phyloP scores from a whole-genome alignment of 2,888 invertebrate genomes.

The Epirrita christyi region DNA sequence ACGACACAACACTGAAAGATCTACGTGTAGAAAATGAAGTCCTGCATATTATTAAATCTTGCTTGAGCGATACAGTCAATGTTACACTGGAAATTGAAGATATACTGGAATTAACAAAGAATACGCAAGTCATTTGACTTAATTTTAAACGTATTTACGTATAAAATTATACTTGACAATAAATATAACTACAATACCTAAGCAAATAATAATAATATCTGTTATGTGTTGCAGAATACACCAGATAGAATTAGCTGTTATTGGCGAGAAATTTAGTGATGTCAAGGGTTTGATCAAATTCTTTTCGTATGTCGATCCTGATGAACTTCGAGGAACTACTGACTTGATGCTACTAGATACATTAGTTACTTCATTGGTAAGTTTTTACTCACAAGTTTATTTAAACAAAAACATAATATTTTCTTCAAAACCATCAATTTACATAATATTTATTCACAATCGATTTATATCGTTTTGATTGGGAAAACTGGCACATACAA shows the following conservation, averaged over 20 bases:
- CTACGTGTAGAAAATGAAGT: conserved; percentile 12
- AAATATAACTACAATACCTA: no score
- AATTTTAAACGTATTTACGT: no score
- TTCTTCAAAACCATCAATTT: no score
- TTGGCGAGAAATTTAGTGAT: conserved; percentile 19
- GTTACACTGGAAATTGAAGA: conserved; percentile 16
- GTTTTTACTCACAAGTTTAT: no score
- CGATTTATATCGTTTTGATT: no score
- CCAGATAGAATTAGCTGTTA: conserved; percentile 26
- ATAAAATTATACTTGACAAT: no score
- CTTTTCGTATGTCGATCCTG: conserved; percentile 51
- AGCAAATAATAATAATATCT: no score
- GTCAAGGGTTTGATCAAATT: conserved; percentile 51
- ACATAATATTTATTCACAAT: no score
- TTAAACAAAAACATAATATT: no score
- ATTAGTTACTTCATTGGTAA: conserved; percentile 31
- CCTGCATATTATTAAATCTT: conserved; percentile 10
- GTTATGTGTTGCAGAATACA: conserved; percentile 26
- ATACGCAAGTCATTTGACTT: conserved; percentile 12
- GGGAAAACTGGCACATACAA: no score
- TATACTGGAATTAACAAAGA: conserved; percentile 14
- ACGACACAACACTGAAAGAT: conserved; percentile 13
- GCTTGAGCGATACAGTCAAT: conserved; percentile 13
- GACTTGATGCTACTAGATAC: conserved; percentile 59
- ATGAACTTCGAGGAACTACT: conserved; percentile 59